These are phyloP conservation scores for Eupeodes corollae DNA, from an alignment of 1,140 invertebrate genomes.

Conservation along the genomic window DNA sequence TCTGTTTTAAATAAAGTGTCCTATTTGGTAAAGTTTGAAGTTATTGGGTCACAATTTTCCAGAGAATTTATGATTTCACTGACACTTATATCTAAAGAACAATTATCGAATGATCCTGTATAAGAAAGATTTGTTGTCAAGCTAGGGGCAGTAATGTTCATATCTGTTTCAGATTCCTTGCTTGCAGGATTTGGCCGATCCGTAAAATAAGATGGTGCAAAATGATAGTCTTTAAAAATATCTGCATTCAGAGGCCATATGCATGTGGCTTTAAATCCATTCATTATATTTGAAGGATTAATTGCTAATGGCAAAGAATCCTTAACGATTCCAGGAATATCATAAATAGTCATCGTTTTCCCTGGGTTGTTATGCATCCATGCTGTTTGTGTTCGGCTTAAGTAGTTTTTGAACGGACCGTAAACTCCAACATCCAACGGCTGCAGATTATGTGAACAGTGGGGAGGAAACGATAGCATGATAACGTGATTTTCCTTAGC, in stretches of 20 bases:
- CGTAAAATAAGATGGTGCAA: neutral
- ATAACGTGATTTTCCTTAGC: no score
- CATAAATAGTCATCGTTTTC: no score
- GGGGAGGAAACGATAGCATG: no score
- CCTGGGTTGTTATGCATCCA: neutral
- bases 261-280: neutral
- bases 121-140: neutral
- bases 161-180: neutral
- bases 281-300: neutral
- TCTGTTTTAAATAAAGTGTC: neutral
- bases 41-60: neutral
- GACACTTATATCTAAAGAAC: no score
- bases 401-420: neutral
- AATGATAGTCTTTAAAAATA: no score
- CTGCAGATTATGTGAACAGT: no score
- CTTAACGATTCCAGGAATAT: neutral
- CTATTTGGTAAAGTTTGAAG: neutral
- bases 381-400: neutral
- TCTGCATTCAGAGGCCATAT: no score
- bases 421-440: no score
- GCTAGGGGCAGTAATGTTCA: neutral
- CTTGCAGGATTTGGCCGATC: constrained; percentile 2
- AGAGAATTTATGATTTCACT: neutral
- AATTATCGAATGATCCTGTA: no score
- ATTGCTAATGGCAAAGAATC: neutral